These are phyloP conservation scores for Ranitomeya imitator DNA, from an alignment of 2,113 vertebrate species.

Conservation along the genomic window DNA sequence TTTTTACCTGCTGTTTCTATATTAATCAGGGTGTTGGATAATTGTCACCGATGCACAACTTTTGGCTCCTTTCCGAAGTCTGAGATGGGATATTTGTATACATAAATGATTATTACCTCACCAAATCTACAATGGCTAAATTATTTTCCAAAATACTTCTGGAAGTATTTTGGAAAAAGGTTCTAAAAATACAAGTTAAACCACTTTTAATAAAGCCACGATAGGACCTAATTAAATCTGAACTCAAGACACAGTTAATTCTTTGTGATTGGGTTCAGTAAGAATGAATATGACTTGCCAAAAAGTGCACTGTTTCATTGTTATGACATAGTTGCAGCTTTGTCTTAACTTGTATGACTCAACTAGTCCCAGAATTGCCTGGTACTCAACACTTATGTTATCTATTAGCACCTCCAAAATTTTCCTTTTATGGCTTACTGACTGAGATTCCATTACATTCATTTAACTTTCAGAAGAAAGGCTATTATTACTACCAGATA, in stretches of 20 bases:
- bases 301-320: neutral
- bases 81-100: too few relatives aligned
- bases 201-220: neutral
- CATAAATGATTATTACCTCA: too few relatives aligned
- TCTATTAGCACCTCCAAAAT: conserved; percentile 13
- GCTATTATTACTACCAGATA: conserved; percentile 7
- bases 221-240: neutral
- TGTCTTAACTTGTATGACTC: neutral
- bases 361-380: neutral
- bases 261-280: neutral
- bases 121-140: too few relatives aligned
- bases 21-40: too few relatives aligned
- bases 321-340: neutral
- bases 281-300: neutral
- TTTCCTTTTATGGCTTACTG: conserved; percentile 15
- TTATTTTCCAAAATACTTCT: too few relatives aligned
- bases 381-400: conserved; percentile 11
- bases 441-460: neutral
- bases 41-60: too few relatives aligned
- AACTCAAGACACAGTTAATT: neutral
- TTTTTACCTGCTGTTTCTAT: too few relatives aligned
- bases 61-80: too few relatives aligned
- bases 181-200: too few relatives aligned
- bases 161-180: too few relatives aligned
- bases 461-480: neutral